Percentiles rank a stretch among this genome's conserved stretches.
Conservation (phyloP, 2,797 vertebrate genomes). For the Cryptoprocta ferox region DNA sequence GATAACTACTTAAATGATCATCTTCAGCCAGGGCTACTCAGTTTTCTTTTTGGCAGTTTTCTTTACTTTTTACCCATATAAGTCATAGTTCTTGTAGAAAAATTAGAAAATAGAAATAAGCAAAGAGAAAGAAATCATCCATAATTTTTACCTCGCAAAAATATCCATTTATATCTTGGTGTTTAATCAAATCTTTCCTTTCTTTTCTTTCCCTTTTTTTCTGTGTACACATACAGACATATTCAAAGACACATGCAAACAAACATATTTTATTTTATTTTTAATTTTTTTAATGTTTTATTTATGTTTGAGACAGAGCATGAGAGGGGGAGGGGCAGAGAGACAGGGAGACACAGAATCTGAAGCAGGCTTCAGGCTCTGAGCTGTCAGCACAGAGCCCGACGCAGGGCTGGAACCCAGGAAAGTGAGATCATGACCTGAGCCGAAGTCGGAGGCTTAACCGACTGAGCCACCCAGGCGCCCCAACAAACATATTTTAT, state of each 20-base stretch:
- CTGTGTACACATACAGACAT: background rate
- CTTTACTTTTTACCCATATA: background rate
- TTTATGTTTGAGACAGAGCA: too few species aligned
- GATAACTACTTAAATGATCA: background rate
- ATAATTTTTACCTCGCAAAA: constrained; percentile 4
- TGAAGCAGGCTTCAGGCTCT: too few species aligned
- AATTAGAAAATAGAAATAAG: constrained; percentile 24
- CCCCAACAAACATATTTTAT: too few species aligned
- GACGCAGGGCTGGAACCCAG: too few species aligned
- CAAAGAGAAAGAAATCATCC: constrained; percentile 12
- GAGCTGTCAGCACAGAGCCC: too few species aligned
- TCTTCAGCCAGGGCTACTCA: background rate
- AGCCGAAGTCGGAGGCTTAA: too few species aligned
- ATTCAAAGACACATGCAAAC: background rate
- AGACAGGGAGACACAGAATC: too few species aligned
- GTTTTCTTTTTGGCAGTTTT: constrained; percentile 14
- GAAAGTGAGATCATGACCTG: too few species aligned
- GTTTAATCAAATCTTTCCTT: background rate
- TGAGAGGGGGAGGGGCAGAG: too few species aligned
- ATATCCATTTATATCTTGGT: background rate
- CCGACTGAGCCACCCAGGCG: too few species aligned
- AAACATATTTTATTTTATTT: background rate
- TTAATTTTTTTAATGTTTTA: too few species aligned
- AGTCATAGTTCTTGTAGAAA: background rate
- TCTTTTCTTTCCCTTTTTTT: background rate